Base-by-base conservation (phyloP, 2,888 invertebrate genomes). In the Nemurella pictetii region DNA sequence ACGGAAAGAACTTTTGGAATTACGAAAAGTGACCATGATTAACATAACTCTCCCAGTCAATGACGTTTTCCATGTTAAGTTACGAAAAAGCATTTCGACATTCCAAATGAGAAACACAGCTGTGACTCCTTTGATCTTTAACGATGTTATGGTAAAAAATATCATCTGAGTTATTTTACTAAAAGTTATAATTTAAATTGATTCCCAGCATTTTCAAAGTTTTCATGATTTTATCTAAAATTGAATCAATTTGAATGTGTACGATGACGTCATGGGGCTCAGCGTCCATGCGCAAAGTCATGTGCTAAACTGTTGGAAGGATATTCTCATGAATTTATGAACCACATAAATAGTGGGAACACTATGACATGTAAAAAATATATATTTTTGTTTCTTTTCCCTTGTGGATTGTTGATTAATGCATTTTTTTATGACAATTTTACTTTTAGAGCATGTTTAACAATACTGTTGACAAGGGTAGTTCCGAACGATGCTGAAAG, bases 401-500 rank as follows among this genome's bases (percentile, higher is more conserved):
- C 20, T 20, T 55, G 55, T 1, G 15, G 3, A 55, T 12, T 55
- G 9, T 55, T 55, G n/a, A n/a, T n/a, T n/a, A n/a, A 20, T 7
- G 55, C 20, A 55, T 1, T 55, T 55, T 55, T 55, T 55, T 7
- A 20, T 55, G 15, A 55, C 55, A 2, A 12, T 55, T 55, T 55
- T 55, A 55, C 55, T 55, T 55, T 12, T 55, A 20, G 55, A 55
- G 55, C 55, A 7, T 12, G 55, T 55, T 55, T 55, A 3, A 27
- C 0, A 25, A n/a, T n/a, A 25, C 25, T 26, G 12, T 15, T 75
- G 75, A 75, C 28, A 25, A 75, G 25, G 26, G 26, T 75, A 75
- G 83, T 82, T 82, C 27, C 73, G 83, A 55, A 20, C 26, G 27
- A 73, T 55, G 32, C 73, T 80, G 84, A 84, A 35, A 84, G 83